Percentiles rank a stretch among this genome's conserved stretches.
These are phyloP conservation scores for Limenitis camilla DNA, from an alignment of 2,888 invertebrate genomes.

Conservation along the genomic window DNA sequence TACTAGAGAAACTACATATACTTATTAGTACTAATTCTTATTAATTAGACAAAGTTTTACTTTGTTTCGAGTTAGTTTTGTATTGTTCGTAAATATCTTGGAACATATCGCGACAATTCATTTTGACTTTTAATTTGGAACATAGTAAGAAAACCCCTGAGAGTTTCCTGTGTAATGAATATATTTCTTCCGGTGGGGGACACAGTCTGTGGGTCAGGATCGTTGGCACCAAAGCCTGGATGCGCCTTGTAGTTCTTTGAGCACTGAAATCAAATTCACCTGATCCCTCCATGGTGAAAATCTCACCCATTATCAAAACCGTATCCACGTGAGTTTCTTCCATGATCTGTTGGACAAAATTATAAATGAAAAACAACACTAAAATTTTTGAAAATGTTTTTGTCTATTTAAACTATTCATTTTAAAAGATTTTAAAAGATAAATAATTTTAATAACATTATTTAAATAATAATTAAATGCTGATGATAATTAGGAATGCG, in stretches of 20 bases:
- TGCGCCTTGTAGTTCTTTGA: conserved; percentile 84
- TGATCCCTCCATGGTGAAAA: conserved; percentile 81
- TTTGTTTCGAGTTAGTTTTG: conserved; percentile 32
- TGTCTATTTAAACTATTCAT: too few species aligned
- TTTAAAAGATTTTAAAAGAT: too few species aligned
- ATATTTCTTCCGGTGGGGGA: conserved; percentile 98
- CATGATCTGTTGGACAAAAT: conserved; percentile 76
- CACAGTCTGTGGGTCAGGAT: conserved; percentile 95
- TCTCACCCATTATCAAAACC: conserved; percentile 97
- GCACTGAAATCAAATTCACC: conserved; percentile 92
- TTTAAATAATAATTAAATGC: too few species aligned
- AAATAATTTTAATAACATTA: background rate
- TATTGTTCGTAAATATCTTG: conserved; percentile 84
- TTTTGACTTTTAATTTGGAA: conserved; percentile 86
- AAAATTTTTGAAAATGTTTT: too few species aligned
- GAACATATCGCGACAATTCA: conserved; percentile 90
- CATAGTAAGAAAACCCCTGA: conserved; percentile 96
- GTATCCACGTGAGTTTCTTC: conserved; percentile 96
- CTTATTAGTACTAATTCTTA: background rate
- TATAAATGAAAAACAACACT: too few species aligned
- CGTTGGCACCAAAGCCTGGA: conserved; percentile 92
- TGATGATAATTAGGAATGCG: too few species aligned
- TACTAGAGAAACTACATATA: background rate
- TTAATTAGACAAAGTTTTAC: background rate
- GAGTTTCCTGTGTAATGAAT: conserved; percentile 96